Percentiles rank a stretch among this genome's conserved stretches.
Evolutionary conservation across 2,797 vertebrate genomes (phyloP).

Genomic region (Arremon brunneinucha): DNA sequence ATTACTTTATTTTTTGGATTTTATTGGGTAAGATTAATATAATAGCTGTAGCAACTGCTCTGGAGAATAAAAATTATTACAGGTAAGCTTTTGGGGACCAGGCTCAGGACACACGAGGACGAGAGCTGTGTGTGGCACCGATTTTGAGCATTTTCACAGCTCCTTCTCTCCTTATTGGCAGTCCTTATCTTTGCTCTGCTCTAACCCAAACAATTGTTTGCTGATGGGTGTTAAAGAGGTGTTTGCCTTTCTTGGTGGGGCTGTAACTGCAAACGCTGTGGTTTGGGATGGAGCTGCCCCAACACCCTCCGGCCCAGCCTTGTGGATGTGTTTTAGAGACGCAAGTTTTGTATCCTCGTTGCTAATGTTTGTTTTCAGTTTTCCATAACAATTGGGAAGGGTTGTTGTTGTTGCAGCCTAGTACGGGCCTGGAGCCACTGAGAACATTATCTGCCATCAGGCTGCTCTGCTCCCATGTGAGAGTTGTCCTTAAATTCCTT

Average conservation of each 20-base stretch:
- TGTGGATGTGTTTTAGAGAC: not conserved
- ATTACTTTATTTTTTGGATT: not conserved
- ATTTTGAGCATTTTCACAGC: not conserved
- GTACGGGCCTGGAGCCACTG: not conserved
- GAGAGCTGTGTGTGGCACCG: not conserved
- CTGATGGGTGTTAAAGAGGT: not conserved
- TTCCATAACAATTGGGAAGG: not conserved
- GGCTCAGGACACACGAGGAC: not conserved
- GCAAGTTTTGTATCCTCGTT: not conserved
- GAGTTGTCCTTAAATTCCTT: not conserved
- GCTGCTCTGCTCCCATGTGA: not conserved
- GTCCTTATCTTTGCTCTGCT: not conserved
- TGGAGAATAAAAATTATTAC: not conserved
- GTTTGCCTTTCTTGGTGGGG: not conserved
- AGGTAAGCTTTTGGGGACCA: not conserved
- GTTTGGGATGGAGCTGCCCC: not conserved
- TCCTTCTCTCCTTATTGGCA: not conserved
- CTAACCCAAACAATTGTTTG: not conserved
- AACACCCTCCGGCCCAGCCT: rapidly evolving
- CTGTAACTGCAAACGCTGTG: not conserved
- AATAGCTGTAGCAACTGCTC: not conserved
- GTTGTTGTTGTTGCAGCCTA: not conserved
- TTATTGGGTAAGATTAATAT: not conserved
- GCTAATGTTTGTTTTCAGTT: not conserved
- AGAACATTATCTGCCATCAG: not conserved